Conservation (phyloP, 2,113 vertebrate species). For the Phodopus roborovskii region DNA sequence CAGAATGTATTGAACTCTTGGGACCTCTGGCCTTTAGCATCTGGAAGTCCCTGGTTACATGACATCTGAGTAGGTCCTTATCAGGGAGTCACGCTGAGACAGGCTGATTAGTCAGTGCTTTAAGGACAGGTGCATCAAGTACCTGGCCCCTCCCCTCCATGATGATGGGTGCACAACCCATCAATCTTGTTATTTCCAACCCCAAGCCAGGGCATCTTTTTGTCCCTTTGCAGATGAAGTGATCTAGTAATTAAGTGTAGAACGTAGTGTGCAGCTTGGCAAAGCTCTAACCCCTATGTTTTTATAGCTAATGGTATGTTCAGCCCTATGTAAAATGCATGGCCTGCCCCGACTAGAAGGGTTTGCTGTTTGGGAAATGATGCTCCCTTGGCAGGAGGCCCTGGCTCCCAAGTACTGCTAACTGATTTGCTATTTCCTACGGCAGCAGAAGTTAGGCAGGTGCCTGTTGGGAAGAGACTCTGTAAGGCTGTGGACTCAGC, state of each 20-base stretch:
- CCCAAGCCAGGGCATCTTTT: neutral
- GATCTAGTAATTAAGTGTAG: neutral
- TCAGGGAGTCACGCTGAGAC: neutral
- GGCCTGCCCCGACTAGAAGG: neutral
- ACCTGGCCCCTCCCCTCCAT: neutral
- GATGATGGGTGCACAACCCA: rapidly evolving
- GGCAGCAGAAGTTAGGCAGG: neutral
- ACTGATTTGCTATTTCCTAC: neutral
- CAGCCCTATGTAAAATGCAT: neutral
- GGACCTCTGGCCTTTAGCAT: neutral
- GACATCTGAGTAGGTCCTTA: neutral
- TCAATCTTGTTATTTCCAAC: neutral
- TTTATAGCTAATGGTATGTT: neutral
- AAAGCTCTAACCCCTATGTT: neutral
- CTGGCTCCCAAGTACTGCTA: neutral
- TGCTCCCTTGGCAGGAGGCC: neutral
- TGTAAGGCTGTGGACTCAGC: neutral
- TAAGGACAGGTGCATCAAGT: neutral
- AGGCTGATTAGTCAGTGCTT: neutral
- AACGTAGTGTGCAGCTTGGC: rapidly evolving
- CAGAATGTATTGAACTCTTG: neutral
- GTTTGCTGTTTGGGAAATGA: neutral
- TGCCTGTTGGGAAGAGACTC: neutral
- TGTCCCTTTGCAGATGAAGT: neutral
- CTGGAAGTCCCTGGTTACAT: neutral